Evolutionary conservation across 2,888 invertebrate genomes (phyloP).

Genomic region (Luffia ferchaultella): DNA sequence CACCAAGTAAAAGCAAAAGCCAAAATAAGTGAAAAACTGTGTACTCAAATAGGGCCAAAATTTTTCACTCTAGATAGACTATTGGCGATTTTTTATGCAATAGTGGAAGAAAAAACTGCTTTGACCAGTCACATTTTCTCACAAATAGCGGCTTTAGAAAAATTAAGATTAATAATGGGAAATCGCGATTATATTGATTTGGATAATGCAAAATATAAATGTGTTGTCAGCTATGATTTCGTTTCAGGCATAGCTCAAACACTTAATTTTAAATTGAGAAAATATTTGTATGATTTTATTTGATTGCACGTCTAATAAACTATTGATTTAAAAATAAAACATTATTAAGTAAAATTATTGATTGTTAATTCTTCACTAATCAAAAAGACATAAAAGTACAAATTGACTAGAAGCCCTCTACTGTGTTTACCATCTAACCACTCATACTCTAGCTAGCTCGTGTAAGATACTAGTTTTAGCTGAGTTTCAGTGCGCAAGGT

Average conservation of each 20-base stretch:
- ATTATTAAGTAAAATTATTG: not conserved
- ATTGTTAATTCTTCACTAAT: too few relatives aligned
- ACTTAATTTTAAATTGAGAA: constrained; percentile 77
- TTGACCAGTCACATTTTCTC: constrained; percentile 87
- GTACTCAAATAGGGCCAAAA: constrained; percentile 82
- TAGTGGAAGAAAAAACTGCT: constrained; percentile 84
- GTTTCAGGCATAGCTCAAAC: constrained; percentile 79
- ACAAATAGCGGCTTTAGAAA: constrained; percentile 88
- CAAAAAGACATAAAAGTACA: too few relatives aligned
- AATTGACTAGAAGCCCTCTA: too few relatives aligned
- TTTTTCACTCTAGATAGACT: constrained; percentile 82
- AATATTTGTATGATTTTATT: constrained; percentile 78
- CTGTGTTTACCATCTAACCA: too few relatives aligned
- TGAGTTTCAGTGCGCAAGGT: too few relatives aligned
- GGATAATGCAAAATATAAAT: constrained; percentile 86
- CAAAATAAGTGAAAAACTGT: constrained; percentile 62
- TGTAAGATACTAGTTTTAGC: too few relatives aligned
- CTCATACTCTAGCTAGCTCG: too few relatives aligned
- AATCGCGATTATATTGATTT: constrained; percentile 78
- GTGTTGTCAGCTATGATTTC: constrained; percentile 84
- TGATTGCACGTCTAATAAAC: constrained; percentile 21
- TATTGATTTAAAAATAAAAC: not conserved
- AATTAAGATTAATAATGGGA: constrained; percentile 78
- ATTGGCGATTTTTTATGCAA: constrained; percentile 89
- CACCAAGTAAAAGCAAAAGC: constrained; percentile 69